Conservation (phyloP, 2,888 invertebrate genomes). For the Drosophila longiperda region DNA sequence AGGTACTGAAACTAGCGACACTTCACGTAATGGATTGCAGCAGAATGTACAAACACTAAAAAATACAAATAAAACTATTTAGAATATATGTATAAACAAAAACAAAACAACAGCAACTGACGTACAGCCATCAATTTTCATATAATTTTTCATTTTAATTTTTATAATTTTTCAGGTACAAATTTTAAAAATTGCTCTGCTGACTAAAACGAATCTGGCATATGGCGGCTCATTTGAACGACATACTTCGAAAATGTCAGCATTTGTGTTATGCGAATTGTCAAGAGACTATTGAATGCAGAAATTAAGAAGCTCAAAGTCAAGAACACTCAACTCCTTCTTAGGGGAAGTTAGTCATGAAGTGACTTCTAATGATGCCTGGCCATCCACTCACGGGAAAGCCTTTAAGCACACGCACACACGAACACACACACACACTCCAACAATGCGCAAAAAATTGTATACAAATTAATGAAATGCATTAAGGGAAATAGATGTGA, state of each 20-base stretch:
- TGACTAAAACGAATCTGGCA: background rate
- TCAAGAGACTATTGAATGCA: conserved; percentile 18
- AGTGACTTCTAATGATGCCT: conserved; percentile 71
- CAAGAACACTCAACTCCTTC: conserved; percentile 43
- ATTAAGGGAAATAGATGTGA: conserved; percentile 59
- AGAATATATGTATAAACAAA: background rate
- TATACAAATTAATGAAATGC: conserved; percentile 77
- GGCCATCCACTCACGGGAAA: conserved; percentile 13
- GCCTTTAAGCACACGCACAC: conserved; percentile 48
- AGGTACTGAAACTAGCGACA: background rate
- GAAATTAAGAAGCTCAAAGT: conserved; percentile 51
- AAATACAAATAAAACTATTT: background rate
- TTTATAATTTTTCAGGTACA: background rate
- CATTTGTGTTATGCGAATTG: conserved; percentile 4
- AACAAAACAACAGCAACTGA: background rate
- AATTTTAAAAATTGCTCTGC: too few species aligned
- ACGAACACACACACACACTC: conserved; percentile 39
- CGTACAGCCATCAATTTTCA: background rate
- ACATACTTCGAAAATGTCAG: background rate
- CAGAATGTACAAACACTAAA: background rate
- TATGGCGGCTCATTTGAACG: background rate
- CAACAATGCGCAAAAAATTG: conserved; percentile 37
- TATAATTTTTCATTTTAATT: background rate
- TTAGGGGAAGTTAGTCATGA: conserved; percentile 32
- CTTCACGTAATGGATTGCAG: background rate